Evolutionary conservation across 2,113 vertebrate species (phyloP).

Genomic region (Lipotes vexillifer): DNA sequence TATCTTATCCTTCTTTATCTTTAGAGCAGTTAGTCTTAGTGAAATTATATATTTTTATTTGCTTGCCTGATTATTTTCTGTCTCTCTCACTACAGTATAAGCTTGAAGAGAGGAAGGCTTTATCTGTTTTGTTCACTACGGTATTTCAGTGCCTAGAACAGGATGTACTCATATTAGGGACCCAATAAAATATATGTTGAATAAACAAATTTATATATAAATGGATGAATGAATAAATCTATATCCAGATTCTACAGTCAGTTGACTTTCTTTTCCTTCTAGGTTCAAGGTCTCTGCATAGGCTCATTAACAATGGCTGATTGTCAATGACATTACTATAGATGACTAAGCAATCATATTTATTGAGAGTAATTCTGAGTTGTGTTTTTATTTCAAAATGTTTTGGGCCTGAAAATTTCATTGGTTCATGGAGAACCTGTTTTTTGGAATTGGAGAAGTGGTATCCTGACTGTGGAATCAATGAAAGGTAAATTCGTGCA

Average conservation of each 20-base stretch:
- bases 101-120: neutral
- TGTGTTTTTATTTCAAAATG: neutral
- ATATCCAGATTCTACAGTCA: neutral
- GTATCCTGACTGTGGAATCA: neutral
- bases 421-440: neutral
- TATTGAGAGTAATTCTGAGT: neutral
- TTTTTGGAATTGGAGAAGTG: neutral
- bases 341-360: neutral
- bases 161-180: neutral
- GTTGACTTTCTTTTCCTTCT: neutral
- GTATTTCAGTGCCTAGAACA: neutral
- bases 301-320: neutral
- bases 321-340: neutral
- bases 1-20: neutral
- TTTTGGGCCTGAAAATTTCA: neutral
- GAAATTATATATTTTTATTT: slow-evolving; percentile 23
- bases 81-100: neutral
- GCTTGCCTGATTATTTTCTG: neutral
- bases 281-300: neutral
- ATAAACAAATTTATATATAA: neutral
- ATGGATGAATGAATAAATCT: neutral
- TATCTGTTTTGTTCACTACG: neutral
- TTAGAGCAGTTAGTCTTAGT: neutral
- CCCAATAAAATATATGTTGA: neutral
- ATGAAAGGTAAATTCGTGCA: neutral